Base-by-base conservation (phyloP, 2,797 vertebrate species). In the Cuniculus paca region DNA sequence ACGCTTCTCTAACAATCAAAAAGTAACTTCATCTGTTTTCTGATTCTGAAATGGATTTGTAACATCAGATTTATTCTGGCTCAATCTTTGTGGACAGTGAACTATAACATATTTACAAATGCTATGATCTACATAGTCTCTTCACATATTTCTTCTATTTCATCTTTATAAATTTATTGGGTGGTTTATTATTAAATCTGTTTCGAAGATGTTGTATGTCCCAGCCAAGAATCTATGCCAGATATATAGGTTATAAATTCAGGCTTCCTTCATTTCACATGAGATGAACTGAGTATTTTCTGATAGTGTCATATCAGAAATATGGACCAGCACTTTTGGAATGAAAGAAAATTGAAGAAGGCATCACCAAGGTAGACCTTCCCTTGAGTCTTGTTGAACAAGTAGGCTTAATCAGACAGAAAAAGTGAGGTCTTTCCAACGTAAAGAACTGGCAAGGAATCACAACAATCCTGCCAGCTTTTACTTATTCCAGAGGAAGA, bases 121-220 rank as follows among this genome's bases (percentile, higher is more conserved):
- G 45, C 63, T 96, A 36, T 45, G 34, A 80, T 68, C 42, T 80
- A 60, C 22, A 58, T 91, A 83, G 50, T 84, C 22, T 20, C 78
- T 93, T 65, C 36, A n/a, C 17, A 80, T 45, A n/a, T 65, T 87
- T n/a, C 58, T 81, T 48, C 60, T 68, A 45, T 78, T 90, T 90
- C 56, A 75, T 83, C 34, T 5, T 45, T 24, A 63, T 45, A 89
- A 60, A 61, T 45, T 52, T 88, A 85, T 80, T 56, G 68, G 26
- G 16, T 83, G 8, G 20, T 54, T 95, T 87, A 24, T 94, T 72
- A 63, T 83, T 87, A 90, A 80, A 84, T 68, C 4, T 89, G 39
- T 68, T 75, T 94, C 60, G 26, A 90, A 77, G 45, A 54, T 65
- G 48, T 78, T 90, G 24, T 12, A 75, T 65, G 24, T 87, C 34